Evolutionary conservation across 2,797 vertebrate species (phyloP).

Genomic region (Aeoliscus strigatus): DNA sequence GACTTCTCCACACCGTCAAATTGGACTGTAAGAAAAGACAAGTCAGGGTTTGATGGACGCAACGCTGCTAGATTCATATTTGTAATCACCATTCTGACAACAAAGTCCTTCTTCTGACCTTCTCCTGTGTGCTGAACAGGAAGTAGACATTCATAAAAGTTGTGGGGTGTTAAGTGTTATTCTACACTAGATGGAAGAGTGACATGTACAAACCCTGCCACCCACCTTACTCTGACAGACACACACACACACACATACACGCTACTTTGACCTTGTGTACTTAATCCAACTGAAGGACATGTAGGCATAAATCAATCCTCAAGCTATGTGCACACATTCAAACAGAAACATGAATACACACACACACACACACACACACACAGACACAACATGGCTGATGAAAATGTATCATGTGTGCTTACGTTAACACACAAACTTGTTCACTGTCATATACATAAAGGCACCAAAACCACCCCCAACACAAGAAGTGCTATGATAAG

Average conservation of each 20-base stretch:
- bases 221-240: no score
- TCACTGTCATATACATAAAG: constrained; percentile 10
- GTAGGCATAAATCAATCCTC: constrained; percentile 52
- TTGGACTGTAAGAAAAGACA: constrained; percentile 76
- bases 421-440: constrained; percentile 8
- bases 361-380: constrained; percentile 8
- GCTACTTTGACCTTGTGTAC: constrained; percentile 25
- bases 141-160: constrained; percentile 12
- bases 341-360: constrained; percentile 5
- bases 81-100: no score
- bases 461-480: not conserved
- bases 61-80: not conserved
- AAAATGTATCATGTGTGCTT: constrained; percentile 6
- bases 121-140: constrained; percentile 15
- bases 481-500: constrained; percentile 12
- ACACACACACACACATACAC: constrained; percentile 10
- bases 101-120: no score
- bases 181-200: constrained; percentile 7
- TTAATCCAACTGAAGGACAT: constrained; percentile 46
- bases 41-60: constrained; percentile 7
- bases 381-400: constrained; percentile 15
- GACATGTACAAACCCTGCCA: not conserved
- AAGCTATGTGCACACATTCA: constrained; percentile 47
- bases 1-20: constrained; percentile 84
- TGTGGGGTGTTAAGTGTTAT: not conserved